Evolutionary conservation across 2,113 vertebrate genomes (phyloP).

Genomic region (Periophthalmodon schlosseri): DNA sequence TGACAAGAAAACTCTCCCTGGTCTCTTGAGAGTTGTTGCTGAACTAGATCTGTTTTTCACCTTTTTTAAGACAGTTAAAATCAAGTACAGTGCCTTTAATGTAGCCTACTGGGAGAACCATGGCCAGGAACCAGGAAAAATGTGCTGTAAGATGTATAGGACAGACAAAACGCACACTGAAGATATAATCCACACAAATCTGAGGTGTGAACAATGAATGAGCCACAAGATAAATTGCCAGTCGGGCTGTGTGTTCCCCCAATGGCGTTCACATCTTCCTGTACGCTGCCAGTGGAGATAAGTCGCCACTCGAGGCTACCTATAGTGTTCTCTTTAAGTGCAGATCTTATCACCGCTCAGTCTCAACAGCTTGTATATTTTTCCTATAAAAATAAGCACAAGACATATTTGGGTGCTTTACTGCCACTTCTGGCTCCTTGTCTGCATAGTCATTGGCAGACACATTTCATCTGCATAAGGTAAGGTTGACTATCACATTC

Average conservation of each 20-base stretch:
- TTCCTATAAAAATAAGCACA: neutral
- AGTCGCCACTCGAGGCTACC: conserved; percentile 13
- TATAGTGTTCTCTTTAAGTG: conserved; percentile 19
- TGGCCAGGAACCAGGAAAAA: neutral
- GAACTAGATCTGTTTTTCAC: too few relatives aligned
- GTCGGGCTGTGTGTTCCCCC: neutral
- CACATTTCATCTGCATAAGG: neutral
- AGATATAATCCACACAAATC: conserved; percentile 41
- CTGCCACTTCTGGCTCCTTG: neutral
- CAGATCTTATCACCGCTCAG: conserved; percentile 39
- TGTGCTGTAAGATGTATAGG: neutral
- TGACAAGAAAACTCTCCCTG: too few relatives aligned
- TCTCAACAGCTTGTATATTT: conserved; percentile 28
- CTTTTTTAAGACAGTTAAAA: too few relatives aligned
- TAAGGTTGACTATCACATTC: neutral
- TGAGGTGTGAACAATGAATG: conserved; percentile 1
- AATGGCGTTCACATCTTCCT: neutral
- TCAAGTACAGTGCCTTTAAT: too few relatives aligned
- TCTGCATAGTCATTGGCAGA: neutral
- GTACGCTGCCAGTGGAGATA: conserved; percentile 15
- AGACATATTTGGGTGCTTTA: conserved; percentile 3
- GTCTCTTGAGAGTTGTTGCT: too few relatives aligned
- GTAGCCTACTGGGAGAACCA: neutral
- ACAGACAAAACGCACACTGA: neutral
- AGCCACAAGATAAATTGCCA: conserved; percentile 31